Base-by-base conservation (phyloP, 2,797 vertebrate species). In the Schizothorax lantsangensis region DNA sequence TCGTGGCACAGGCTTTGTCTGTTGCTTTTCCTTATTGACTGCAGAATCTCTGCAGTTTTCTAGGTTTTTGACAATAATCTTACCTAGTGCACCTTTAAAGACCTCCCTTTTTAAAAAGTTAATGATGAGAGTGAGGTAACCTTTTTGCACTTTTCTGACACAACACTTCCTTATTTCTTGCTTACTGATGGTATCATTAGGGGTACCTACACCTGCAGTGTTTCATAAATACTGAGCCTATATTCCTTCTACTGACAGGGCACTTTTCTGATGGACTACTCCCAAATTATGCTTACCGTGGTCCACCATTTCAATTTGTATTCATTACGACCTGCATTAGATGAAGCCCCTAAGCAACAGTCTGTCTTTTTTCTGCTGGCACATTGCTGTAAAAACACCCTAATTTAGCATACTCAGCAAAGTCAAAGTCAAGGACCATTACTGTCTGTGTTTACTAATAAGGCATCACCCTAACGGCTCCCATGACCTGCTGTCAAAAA, bases 271-370 rank as follows among this genome's bases (percentile, higher is more conserved):
- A 26, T 54, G 40, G 43, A 30, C 69, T 45, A 15, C 21, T 57
- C 75, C 75, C 33, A 78, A 57, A 78, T 23, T 14, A 52, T 69
- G 88, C 79, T 89, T 92, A 92, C 90, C 36, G 74, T 88, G 91
- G 90, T 88, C 83, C 45, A 0, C 89, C 85, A 90, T 74, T 89
- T 79, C 90, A 83, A 91, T 94, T 93, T 89, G 88, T 93, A 93
- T 93, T 94, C 91, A 95, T 94, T 94, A 95, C 91, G 92, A 91
- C 38, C 90, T 91, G 89, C 92, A 93, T 94, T 93, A 94, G 79
- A 89, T 59, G 62, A 83, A 81, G 91, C 90, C 91, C 86, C 85
- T 91, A 91, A 83, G 86, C 3, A 47, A 59, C 83, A 23, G 47
- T 9, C 68, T 52, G 79, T 43, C 84, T 33, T 85, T 30, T 86